Conservation (phyloP, 2,797 vertebrate genomes). For the Merluccius polli region DNA sequence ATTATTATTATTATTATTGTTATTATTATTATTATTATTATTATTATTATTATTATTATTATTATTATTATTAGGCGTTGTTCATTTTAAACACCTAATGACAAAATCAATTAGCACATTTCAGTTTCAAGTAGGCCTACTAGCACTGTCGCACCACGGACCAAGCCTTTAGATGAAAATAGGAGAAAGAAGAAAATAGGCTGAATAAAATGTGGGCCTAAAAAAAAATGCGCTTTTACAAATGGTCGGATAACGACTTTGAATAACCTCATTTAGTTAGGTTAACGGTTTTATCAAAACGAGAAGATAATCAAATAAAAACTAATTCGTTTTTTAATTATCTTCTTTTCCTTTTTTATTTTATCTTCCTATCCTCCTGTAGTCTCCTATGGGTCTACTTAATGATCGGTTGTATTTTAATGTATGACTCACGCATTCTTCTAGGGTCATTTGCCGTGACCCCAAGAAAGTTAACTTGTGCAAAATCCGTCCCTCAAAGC, state of each 20-base stretch:
- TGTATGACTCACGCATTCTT: slow-evolving; percentile 87
- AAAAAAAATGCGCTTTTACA: background rate
- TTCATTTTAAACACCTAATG: background rate
- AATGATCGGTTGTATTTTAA: slow-evolving; percentile 77
- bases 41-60: no score
- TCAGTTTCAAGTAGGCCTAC: no score
- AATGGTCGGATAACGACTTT: background rate
- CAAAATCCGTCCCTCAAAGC: no score
- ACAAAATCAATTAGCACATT: background rate
- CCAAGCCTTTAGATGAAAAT: background rate
- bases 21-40: no score
- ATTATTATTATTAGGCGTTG: background rate
- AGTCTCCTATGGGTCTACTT: slow-evolving; percentile 78
- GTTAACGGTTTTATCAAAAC: background rate
- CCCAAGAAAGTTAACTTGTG: slow-evolving; percentile 38
- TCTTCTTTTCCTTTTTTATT: slow-evolving; percentile 23
- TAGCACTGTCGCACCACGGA: background rate
- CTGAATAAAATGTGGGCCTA: background rate
- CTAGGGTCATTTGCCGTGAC: slow-evolving; percentile 83
- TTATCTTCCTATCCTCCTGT: slow-evolving; percentile 75
- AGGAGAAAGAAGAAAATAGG: background rate
- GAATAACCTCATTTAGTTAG: background rate
- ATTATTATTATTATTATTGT: background rate
- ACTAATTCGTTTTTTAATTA: background rate
- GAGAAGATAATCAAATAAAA: background rate